These are phyloP conservation scores for Dolichoris vasculosae DNA, from an alignment of 1,140 invertebrate genomes.

Conservation along the genomic window DNA sequence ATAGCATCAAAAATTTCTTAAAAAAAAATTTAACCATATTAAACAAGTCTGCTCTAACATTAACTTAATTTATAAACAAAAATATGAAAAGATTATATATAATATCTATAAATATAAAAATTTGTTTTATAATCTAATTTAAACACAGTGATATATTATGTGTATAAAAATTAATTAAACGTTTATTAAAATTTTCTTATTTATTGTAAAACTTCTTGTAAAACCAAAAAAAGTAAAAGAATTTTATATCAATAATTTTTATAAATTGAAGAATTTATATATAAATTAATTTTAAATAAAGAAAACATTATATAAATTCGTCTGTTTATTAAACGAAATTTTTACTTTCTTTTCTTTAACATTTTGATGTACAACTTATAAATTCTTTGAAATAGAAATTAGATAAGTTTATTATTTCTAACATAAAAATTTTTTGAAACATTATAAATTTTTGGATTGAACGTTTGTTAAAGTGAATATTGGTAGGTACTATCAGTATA, in stretches of 20 bases:
- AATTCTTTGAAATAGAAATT: background rate
- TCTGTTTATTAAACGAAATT: background rate
- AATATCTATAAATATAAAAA: slow-evolving; percentile 14
- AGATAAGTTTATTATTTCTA: background rate
- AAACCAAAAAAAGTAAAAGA: background rate
- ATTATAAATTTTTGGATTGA: background rate
- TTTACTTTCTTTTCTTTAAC: background rate
- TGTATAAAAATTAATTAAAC: background rate
- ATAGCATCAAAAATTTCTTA: too few relatives aligned
- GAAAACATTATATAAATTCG: background rate
- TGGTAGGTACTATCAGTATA: background rate
- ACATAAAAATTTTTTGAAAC: background rate
- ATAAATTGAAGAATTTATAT: background rate
- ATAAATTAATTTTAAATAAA: background rate
- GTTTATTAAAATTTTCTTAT: slow-evolving; percentile 16
- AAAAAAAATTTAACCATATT: too few relatives aligned
- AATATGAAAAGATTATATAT: background rate
- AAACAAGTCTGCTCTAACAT: too few relatives aligned
- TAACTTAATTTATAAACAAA: background rate
- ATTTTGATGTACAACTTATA: background rate
- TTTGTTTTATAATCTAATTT: slow-evolving; percentile 19
- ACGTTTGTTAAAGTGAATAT: slow-evolving; percentile 20
- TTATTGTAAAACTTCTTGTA: background rate
- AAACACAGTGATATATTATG: background rate
- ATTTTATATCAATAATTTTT: background rate